phyloP scores from a whole-genome alignment of 2,113 vertebrate species.

The Caracal caracal region DNA sequence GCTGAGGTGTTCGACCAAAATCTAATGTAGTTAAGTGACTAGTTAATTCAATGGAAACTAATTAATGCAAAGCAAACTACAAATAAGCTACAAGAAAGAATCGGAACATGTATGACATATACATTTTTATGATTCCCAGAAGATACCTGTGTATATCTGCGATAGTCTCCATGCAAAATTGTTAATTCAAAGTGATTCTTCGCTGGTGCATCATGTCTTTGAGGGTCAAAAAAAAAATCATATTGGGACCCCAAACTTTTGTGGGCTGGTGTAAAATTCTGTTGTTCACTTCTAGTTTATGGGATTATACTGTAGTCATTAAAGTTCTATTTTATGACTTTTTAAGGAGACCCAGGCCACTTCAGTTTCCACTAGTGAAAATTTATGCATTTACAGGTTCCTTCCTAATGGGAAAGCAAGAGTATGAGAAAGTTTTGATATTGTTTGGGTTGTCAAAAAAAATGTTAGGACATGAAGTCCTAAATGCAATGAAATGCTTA shows the following conservation, averaged over 20 bases:
- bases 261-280: background rate
- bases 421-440: background rate
- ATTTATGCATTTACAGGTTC: background rate
- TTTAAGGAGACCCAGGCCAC: background rate
- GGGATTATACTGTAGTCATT: background rate
- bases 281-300: background rate
- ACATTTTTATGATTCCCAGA: background rate
- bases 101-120: background rate
- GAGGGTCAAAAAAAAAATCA: background rate
- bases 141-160: background rate
- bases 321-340: background rate
- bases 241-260: background rate
- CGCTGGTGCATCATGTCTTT: background rate
- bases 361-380: background rate
- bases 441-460: background rate
- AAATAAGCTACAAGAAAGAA: background rate
- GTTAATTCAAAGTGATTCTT: background rate
- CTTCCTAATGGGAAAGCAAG: background rate
- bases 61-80: background rate
- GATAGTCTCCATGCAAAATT: slow-evolving; percentile 11
- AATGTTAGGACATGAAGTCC: background rate
- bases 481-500: background rate
- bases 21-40: background rate
- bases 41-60: background rate
- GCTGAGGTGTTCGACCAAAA: background rate